A percentile compares a stretch with the other conserved stretches of the same genome.
These are phyloP conservation scores for Dromiciops gliroides DNA, from an alignment of 2,113 vertebrate genomes.

Conservation along the genomic window DNA sequence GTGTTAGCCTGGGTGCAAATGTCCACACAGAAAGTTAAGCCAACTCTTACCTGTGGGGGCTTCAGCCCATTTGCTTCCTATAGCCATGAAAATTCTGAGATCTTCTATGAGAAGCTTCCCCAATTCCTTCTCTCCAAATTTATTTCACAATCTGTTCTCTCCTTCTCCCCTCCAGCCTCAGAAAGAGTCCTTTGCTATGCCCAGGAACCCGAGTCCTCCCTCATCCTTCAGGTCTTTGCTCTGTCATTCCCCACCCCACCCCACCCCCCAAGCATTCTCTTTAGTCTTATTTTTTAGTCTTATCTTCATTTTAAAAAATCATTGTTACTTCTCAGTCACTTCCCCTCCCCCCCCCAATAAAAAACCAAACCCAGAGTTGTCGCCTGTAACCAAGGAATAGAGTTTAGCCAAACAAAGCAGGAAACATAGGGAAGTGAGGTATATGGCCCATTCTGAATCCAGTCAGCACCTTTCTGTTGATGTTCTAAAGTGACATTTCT, in stretches of 20 bases:
- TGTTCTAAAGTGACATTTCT: background rate
- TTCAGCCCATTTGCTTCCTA: background rate
- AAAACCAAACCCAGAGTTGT: background rate
- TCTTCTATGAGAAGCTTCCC: background rate
- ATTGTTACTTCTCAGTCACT: background rate
- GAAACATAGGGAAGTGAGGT: background rate
- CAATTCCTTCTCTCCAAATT: background rate
- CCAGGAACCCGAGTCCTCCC: background rate
- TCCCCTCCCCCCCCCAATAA: background rate
- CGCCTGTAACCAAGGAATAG: background rate
- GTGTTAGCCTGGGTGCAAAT: background rate
- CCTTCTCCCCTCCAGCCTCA: background rate
- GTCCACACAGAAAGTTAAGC: background rate
- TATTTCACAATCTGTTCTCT: background rate
- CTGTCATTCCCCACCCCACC: background rate
- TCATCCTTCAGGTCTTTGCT: background rate
- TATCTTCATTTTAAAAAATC: background rate
- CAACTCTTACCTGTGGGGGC: background rate
- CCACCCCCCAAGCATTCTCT: background rate
- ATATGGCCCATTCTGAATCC: background rate
- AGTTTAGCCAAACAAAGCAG: background rate
- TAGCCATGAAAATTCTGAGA: background rate
- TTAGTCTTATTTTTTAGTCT: background rate
- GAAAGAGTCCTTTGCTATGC: background rate
- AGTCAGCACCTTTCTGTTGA: background rate